A percentile compares a stretch with the other conserved stretches of the same genome.
These are phyloP conservation scores for Ditylenchus weischeri DNA, from an alignment of 2,888 invertebrate species.

Conservation along the genomic window DNA sequence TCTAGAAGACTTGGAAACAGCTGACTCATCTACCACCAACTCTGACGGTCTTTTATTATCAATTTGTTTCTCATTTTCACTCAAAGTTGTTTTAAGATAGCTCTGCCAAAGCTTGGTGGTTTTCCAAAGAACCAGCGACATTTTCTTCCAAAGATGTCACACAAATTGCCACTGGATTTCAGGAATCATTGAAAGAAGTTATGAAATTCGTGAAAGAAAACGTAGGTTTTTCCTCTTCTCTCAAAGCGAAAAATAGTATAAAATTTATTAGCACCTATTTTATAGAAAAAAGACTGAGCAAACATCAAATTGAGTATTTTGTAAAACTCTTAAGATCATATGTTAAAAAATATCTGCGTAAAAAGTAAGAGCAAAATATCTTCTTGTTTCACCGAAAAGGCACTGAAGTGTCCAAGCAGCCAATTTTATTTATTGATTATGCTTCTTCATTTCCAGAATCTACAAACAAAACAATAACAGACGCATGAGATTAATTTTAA, in stretches of 20 bases:
- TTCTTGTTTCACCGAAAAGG: too few relatives aligned
- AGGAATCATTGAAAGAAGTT: slow-evolving; percentile 22
- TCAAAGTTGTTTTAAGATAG: slow-evolving; percentile 7
- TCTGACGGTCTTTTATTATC: neutral
- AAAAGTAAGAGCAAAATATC: too few relatives aligned
- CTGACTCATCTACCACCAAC: neutral
- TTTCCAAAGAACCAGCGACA: slow-evolving; percentile 42
- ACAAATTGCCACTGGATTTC: slow-evolving; percentile 34
- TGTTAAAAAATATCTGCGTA: too few relatives aligned
- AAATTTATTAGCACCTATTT: neutral
- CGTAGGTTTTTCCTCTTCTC: slow-evolving; percentile 60
- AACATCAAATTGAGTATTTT: too few relatives aligned
- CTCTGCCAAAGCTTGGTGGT: slow-evolving; percentile 49
- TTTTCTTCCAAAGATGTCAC: slow-evolving; percentile 48
- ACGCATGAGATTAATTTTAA: too few relatives aligned
- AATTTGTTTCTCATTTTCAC: neutral
- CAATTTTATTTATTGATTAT: too few relatives aligned
- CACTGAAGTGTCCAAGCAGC: too few relatives aligned
- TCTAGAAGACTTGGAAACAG: neutral
- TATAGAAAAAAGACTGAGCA: neutral
- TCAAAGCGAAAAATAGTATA: slow-evolving; percentile 10
- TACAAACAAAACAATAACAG: too few relatives aligned
- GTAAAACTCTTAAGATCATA: too few relatives aligned
- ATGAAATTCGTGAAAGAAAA: slow-evolving; percentile 43
- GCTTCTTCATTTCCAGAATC: too few relatives aligned